A percentile compares a stretch with the other conserved stretches of the same genome.
Evolutionary conservation across 2,888 invertebrate genomes (phyloP).

Genomic region (Auanema sp.): DNA sequence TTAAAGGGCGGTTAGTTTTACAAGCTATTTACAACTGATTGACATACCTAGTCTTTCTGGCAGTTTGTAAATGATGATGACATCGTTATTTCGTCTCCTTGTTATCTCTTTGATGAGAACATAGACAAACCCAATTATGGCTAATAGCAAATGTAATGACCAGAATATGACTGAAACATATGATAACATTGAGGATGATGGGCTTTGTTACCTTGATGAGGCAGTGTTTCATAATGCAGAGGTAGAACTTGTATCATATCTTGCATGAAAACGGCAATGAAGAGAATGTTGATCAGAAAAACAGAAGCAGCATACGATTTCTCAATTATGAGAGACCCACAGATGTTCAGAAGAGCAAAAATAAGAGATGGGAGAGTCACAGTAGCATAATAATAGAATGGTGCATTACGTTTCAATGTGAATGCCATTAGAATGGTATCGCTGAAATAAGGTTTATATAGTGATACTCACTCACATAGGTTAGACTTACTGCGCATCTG

Average conservation of each 20-base stretch:
- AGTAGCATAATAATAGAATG: background rate
- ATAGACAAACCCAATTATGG: background rate
- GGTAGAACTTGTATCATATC: conserved; percentile 12
- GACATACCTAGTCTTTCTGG: no score
- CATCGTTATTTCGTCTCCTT: no score
- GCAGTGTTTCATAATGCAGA: conserved; percentile 3
- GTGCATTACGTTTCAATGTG: no score
- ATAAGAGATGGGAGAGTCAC: conserved; percentile 5
- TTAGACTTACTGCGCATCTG: no score
- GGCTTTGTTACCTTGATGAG: conserved; percentile 1
- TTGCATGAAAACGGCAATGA: conserved; percentile 10
- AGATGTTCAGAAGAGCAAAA: conserved; percentile 13
- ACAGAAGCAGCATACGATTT: background rate
- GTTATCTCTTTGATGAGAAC: no score
- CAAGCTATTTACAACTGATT: no score
- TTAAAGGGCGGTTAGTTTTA: no score
- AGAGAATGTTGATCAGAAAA: conserved; percentile 10
- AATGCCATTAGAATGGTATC: no score
- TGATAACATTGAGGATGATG: background rate
- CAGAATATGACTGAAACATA: conserved; percentile 2
- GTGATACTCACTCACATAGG: no score
- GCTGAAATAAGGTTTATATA: no score
- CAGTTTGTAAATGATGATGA: no score
- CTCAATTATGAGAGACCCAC: background rate
- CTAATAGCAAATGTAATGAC: background rate